Percentiles rank a stretch among this genome's conserved stretches.
Evolutionary conservation across 2,888 invertebrate species (phyloP).

Genomic region (Osedax frankpressi): DNA sequence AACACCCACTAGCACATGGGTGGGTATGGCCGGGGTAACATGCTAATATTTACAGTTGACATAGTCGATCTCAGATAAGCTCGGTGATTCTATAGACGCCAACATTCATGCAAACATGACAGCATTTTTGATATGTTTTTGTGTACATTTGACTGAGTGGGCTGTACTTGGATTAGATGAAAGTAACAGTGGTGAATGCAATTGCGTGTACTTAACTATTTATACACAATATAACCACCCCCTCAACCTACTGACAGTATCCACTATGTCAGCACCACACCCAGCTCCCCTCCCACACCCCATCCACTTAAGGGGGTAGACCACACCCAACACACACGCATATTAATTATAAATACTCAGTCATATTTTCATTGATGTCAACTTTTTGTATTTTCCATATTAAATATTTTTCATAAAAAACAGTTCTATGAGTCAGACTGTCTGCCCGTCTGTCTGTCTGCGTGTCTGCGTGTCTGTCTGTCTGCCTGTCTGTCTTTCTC

Average conservation of each 20-base stretch:
- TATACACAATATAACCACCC: not conserved
- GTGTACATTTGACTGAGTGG: conserved; percentile 4
- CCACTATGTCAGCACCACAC: not conserved
- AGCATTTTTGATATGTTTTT: not conserved
- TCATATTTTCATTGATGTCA: conserved; percentile 9
- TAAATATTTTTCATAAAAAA: not conserved
- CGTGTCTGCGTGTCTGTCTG: no score
- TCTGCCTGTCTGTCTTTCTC: not conserved
- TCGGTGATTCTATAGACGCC: not conserved
- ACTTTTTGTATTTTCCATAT: not conserved
- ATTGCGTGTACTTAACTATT: not conserved
- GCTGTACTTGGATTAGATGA: not conserved
- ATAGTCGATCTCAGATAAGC: conserved; percentile 3
- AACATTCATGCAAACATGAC: conserved; percentile 7
- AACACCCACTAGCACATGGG: not conserved
- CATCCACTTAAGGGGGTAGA: not conserved
- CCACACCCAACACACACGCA: not conserved
- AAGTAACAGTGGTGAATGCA: conserved; percentile 1
- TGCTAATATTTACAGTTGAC: conserved; percentile 1
- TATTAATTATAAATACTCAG: not conserved
- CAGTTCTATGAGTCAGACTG: not conserved
- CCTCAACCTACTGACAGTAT: not conserved
- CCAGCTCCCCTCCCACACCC: not conserved
- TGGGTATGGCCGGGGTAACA: conserved; percentile 5
- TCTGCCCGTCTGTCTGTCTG: not conserved